phyloP scores from a whole-genome alignment of 1,140 invertebrate species.

The Trichogramma pretiosum region DNA sequence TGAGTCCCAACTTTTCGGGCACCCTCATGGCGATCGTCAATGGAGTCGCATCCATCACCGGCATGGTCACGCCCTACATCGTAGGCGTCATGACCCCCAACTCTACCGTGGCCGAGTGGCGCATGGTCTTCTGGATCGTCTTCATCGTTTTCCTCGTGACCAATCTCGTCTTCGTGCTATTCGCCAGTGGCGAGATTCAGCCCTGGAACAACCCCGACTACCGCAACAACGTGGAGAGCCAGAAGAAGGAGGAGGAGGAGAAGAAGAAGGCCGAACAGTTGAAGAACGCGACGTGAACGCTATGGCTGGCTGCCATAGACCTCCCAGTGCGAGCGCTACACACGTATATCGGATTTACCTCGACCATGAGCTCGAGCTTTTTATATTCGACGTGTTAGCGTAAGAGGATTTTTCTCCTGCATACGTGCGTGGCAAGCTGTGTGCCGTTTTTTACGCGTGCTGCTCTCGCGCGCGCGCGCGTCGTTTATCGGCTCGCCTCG shows the following conservation, averaged over 20 bases:
- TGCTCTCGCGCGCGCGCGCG: too few species aligned
- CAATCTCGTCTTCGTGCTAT: slow-evolving; percentile 63
- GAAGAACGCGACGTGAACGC: not conserved
- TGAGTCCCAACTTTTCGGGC: slow-evolving; percentile 74
- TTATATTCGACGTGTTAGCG: too few species aligned
- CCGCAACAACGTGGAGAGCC: not conserved
- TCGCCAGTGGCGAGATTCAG: slow-evolving; percentile 63
- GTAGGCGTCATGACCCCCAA: slow-evolving; percentile 67
- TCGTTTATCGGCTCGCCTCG: too few species aligned
- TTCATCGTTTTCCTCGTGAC: slow-evolving; percentile 64
- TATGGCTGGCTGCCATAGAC: too few species aligned
- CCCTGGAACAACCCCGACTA: slow-evolving; percentile 54
- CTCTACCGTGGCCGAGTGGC: slow-evolving; percentile 67
- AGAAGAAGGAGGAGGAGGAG: not conserved
- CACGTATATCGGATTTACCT: too few species aligned
- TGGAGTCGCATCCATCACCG: slow-evolving; percentile 71
- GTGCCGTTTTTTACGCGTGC: too few species aligned
- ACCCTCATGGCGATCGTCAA: slow-evolving; percentile 77
- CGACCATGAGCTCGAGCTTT: too few species aligned
- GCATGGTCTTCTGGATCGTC: slow-evolving; percentile 74
- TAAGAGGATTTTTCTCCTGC: too few species aligned
- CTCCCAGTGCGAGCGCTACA: not conserved
- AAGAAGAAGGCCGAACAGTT: not conserved
- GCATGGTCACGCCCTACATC: slow-evolving; percentile 68
- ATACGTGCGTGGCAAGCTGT: too few species aligned